Base-by-base conservation (phyloP, 1,140 invertebrate genomes). In the Scaptomyza pallida region DNA sequence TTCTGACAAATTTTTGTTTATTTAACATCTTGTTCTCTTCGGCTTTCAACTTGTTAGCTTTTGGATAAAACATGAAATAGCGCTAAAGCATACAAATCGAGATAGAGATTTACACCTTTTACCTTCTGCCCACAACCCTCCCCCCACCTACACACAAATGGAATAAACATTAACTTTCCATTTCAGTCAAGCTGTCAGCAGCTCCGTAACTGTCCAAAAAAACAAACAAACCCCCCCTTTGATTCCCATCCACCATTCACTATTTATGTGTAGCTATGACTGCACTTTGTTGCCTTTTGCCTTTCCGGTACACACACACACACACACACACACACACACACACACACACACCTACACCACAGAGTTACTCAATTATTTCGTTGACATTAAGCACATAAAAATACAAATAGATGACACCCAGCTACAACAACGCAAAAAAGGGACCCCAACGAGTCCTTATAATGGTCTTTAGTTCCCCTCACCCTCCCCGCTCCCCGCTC, bases 351-450 rank as follows among this genome's bases (percentile, higher is more conserved):
- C 48, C 51, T 26, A 59, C 52, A 57, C 63, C 62, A 72, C 68
- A 81, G 73, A 78, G 72, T 68, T 64, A 81, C 69, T 86, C 73
- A 81, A 85, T 85, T 85, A 81, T 77, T 77, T 86, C 71, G 81
- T 81, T 85, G 77, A 78, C 77, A 75, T 65, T 72, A 62, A 63
- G 76, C 73, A 86, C 77, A 88, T 86, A 78, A 78, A 85, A 81
- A 81, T 78, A 86, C 65, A 86, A 88, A 72, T 80, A 81, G 77
- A 77, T 80, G 77, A 74, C 77, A 86, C 70, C 73, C 63, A 69
- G 56, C 47, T n/a, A 45, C 30, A 52, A 23, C 5, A 23, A 55
- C 62, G 71, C 48, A 71, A 65, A 74, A 52, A 71, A 68, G 55
- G 64, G 61, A 60, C 69, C 60, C 64, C 54, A 33, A 60, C 55